Evolutionary conservation across 1,140 invertebrate genomes (phyloP).

Genomic region (Drosophila kohkoa): DNA sequence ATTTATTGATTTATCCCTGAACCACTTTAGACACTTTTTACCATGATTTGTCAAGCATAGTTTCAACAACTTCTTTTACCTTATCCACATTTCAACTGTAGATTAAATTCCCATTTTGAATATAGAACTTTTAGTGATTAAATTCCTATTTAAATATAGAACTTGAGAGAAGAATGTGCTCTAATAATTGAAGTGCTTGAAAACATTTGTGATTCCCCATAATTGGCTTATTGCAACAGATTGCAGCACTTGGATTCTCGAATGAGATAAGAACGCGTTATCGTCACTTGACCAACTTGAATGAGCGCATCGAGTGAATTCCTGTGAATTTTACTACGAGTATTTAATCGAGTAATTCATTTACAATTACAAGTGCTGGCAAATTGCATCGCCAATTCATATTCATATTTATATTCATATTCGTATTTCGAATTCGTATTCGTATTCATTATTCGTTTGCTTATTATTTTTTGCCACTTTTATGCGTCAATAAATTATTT

Average conservation of each 20-base stretch:
- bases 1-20: too few relatives aligned
- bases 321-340: not conserved
- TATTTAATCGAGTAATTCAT: conserved; percentile 26
- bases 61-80: not conserved
- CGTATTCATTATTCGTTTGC: conserved; percentile 52
- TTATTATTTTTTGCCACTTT: conserved; percentile 71
- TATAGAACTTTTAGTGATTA: not conserved
- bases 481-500: conserved; percentile 77
- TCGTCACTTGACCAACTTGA: conserved; percentile 40
- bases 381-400: not conserved
- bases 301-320: not conserved
- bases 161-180: not conserved
- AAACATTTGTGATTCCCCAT: conserved; percentile 19
- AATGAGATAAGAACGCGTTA: conserved; percentile 7
- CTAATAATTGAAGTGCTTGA: conserved; percentile 15
- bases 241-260: not conserved
- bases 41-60: too few relatives aligned
- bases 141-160: not conserved
- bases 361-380: conserved; percentile 15
- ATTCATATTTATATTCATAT: not conserved
- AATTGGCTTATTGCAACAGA: conserved; percentile 37
- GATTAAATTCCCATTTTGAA: not conserved
- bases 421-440: conserved; percentile 22
- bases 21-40: too few relatives aligned
- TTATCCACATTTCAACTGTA: not conserved